A percentile compares a stretch with the other conserved stretches of the same genome.
Conservation (phyloP, 2,888 invertebrate species). For the Cephus sareptanus region DNA sequence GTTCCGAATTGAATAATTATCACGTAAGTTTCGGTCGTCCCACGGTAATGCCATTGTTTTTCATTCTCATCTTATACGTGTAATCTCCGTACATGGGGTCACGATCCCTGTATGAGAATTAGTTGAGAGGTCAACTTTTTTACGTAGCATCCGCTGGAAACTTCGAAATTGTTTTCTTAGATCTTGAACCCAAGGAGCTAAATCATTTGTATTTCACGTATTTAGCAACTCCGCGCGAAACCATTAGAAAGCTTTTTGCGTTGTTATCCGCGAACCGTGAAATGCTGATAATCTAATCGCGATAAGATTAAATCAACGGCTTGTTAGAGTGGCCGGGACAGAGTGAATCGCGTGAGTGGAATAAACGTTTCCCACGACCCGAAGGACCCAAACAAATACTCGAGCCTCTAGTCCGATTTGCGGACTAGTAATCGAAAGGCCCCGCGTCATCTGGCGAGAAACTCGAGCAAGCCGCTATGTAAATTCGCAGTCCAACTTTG, state of each 20-base stretch:
- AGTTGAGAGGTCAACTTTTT: neutral
- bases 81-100: neutral
- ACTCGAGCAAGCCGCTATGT: conserved; percentile 27
- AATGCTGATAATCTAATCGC: neutral
- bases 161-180: neutral
- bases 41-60: neutral
- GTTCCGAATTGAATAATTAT: neutral
- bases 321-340: neutral
- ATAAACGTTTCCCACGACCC: conserved; percentile 7
- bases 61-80: neutral
- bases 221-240: neutral
- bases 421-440: neutral
- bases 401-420: neutral
- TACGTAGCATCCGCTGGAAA: neutral
- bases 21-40: neutral
- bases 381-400: neutral
- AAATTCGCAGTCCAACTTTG: conserved; percentile 24
- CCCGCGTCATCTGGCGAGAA: conserved; percentile 2
- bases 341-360: conserved; percentile 1
- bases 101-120: neutral
- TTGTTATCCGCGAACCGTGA: neutral
- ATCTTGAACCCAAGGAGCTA: neutral
- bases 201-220: neutral
- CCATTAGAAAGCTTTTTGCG: neutral
- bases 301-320: neutral